Conservation (phyloP, 37 sponge, comb jelly and placozoan species). For the Ianthella basta region DNA sequence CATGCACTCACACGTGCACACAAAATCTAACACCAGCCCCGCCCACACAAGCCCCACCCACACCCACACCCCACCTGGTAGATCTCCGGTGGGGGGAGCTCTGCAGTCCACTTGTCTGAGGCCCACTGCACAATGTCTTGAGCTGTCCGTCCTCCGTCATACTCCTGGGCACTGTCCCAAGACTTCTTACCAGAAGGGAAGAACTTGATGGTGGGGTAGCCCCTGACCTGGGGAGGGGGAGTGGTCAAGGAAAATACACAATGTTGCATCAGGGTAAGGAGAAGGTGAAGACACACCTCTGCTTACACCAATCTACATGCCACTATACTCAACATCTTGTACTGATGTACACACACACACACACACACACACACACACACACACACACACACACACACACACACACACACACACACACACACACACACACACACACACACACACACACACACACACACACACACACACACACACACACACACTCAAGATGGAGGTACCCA, state of each 20-base stretch:
- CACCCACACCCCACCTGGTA: conserved; percentile 62
- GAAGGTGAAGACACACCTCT: too few relatives aligned
- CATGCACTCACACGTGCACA: not conserved
- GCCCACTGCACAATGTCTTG: conserved; percentile 91
- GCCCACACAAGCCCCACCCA: too few relatives aligned
- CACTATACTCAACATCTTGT: too few relatives aligned
- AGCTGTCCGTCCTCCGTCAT: conserved; percentile 86
- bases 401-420: not conserved
- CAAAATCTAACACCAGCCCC: too few relatives aligned
- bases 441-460: conserved; percentile 5
- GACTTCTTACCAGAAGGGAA: conserved; percentile 93
- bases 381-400: too few relatives aligned
- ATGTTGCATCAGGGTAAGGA: too few relatives aligned
- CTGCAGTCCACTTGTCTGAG: conserved; percentile 63
- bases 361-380: too few relatives aligned
- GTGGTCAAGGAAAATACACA: not conserved
- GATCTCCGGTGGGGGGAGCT: conserved; percentile 91
- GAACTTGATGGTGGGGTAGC: conserved; percentile 97
- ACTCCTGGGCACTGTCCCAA: conserved; percentile 74
- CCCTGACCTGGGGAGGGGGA: conserved; percentile 66
- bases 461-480: conserved; percentile 17
- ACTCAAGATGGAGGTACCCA: not conserved
- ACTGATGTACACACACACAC: too few relatives aligned
- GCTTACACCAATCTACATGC: too few relatives aligned
- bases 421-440: not conserved